Evolutionary conservation across 2,888 invertebrate species (phyloP).

Genomic region (Nymphalis urticae): DNA sequence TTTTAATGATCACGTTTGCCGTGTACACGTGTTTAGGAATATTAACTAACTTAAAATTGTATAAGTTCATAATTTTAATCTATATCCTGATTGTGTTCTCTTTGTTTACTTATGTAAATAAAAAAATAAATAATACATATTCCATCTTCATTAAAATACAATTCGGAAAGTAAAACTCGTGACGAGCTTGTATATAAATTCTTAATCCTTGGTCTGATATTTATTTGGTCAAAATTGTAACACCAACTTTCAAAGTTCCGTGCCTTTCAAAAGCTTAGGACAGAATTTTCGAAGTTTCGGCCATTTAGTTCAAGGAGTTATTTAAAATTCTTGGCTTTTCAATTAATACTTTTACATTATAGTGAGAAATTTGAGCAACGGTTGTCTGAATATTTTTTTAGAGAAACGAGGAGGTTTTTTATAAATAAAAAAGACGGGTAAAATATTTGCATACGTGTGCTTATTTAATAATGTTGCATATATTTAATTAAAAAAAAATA

Average conservation of each 20-base stretch:
- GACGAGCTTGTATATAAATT: neutral
- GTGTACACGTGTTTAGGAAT: too few relatives aligned
- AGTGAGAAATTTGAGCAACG: neutral
- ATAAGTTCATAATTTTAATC: too few relatives aligned
- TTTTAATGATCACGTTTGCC: too few relatives aligned
- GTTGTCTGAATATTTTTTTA: neutral
- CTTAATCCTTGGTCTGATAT: neutral
- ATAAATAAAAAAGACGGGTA: too few relatives aligned
- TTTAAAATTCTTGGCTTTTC: slow-evolving; percentile 1
- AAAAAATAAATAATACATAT: too few relatives aligned
- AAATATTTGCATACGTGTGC: too few relatives aligned
- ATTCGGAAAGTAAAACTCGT: neutral
- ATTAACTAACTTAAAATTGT: too few relatives aligned
- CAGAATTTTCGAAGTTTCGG: neutral
- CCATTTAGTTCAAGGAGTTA: neutral
- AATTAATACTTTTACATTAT: too few relatives aligned
- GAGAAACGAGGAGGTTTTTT: neutral
- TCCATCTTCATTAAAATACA: neutral
- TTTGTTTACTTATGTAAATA: too few relatives aligned
- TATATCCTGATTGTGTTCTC: too few relatives aligned
- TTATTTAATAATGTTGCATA: too few relatives aligned
- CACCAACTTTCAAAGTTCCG: neutral
- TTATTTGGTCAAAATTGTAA: neutral
- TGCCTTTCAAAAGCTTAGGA: neutral
- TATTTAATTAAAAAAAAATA: too few relatives aligned